Conservation (phyloP, 2,113 vertebrate species). For the Xenus cinereus region DNA sequence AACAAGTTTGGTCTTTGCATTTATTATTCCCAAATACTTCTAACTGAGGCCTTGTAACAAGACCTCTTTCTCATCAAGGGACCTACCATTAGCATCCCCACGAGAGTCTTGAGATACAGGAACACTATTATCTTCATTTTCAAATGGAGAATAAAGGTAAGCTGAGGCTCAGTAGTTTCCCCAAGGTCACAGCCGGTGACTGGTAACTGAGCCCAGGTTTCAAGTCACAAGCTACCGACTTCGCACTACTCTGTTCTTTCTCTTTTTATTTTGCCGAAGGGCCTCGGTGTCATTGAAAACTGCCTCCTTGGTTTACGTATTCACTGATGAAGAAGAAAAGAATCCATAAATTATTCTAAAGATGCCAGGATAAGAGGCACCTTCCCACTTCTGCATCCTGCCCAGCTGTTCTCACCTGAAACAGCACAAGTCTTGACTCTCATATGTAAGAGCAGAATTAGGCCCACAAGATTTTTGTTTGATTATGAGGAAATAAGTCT, state of each 20-base stretch:
- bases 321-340: neutral
- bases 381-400: neutral
- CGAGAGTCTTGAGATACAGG: neutral
- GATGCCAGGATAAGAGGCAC: neutral
- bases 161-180: neutral
- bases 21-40: neutral
- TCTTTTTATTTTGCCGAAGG: neutral
- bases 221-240: neutral
- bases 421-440: neutral
- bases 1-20: neutral
- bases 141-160: neutral
- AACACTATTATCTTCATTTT: neutral
- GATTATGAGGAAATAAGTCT: neutral
- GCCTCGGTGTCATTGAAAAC: neutral
- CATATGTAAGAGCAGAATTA: neutral
- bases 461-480: neutral
- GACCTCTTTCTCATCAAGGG: neutral
- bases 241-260: neutral
- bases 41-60: neutral
- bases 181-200: neutral
- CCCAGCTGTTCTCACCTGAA: neutral
- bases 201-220: constrained; percentile 6
- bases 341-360: neutral
- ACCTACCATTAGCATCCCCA: neutral
- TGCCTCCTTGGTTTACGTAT: neutral